Evolutionary conservation across 2,888 invertebrate genomes (phyloP).

Genomic region (Pecten maximus): DNA sequence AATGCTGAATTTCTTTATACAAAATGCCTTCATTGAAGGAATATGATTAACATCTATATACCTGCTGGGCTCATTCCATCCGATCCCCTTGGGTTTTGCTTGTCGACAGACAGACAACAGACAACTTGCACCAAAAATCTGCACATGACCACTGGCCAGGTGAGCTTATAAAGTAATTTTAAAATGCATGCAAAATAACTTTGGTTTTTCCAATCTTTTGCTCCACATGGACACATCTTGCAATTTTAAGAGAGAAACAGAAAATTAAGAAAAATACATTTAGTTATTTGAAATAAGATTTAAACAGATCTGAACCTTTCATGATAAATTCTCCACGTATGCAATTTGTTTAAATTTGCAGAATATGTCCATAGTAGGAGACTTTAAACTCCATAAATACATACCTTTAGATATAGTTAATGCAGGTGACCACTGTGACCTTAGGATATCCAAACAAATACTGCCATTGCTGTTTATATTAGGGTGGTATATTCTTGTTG

Average conservation of each 20-base stretch:
- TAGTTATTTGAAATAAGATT: not conserved
- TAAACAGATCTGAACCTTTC: not conserved
- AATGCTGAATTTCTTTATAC: too few species aligned
- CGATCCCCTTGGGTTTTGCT: too few species aligned
- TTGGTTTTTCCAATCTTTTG: not conserved
- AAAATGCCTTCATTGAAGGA: too few species aligned
- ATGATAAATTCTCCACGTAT: not conserved
- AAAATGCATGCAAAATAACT: not conserved
- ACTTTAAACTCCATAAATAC: conserved; percentile 39
- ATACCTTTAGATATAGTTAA: conserved; percentile 99
- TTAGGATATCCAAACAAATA: conserved; percentile 99
- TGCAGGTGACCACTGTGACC: conserved; percentile 99
- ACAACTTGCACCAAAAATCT: not conserved
- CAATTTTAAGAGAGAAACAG: not conserved
- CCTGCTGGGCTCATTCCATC: too few species aligned
- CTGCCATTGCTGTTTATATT: conserved; percentile 99
- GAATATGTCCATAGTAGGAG: not conserved
- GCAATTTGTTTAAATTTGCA: not conserved
- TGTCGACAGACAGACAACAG: not conserved
- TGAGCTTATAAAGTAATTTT: not conserved
- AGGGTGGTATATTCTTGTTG: conserved; percentile 99
- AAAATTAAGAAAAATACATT: too few species aligned
- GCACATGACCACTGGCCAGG: not conserved
- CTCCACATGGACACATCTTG: not conserved
- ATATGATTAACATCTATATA: too few species aligned